Evolutionary conservation across 2,888 invertebrate species (phyloP).

Genomic region (Plebejus anna): DNA sequence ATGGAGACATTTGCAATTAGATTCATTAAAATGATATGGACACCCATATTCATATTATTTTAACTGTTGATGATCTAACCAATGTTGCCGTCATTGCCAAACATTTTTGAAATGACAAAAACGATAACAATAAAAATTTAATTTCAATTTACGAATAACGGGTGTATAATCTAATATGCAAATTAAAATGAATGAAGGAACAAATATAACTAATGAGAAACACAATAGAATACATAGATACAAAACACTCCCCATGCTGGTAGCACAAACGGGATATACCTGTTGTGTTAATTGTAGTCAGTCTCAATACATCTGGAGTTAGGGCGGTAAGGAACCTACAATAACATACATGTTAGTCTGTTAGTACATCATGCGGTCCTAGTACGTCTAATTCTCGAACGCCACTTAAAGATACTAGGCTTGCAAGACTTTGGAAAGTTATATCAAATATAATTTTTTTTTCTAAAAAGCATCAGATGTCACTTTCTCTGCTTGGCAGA

Average conservation of each 20-base stretch:
- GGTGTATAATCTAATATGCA: neutral
- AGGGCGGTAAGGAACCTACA: slow-evolving; percentile 78
- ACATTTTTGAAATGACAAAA: neutral
- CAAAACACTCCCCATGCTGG: slow-evolving; percentile 69
- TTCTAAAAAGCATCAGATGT: neutral
- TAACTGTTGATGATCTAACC: neutral
- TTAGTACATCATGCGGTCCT: slow-evolving; percentile 37
- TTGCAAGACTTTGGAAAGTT: neutral
- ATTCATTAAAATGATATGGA: neutral
- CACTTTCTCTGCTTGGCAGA: neutral
- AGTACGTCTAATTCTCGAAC: neutral
- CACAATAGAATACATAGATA: slow-evolving; percentile 46
- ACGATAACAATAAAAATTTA: neutral
- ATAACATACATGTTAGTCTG: slow-evolving; percentile 44
- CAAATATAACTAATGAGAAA: slow-evolving; percentile 30
- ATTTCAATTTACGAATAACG: neutral
- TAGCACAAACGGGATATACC: slow-evolving; percentile 62
- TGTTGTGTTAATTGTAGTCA: slow-evolving; percentile 78
- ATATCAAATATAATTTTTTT: neutral
- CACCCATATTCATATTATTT: neutral
- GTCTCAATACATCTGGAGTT: slow-evolving; percentile 78
- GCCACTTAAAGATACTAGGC: neutral
- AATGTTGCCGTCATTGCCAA: neutral
- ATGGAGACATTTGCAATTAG: slow-evolving; percentile 2
- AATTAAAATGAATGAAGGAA: neutral